These are phyloP conservation scores for Pygoscelis antarcticus DNA, from an alignment of 2,113 vertebrate genomes.

Conservation along the genomic window DNA sequence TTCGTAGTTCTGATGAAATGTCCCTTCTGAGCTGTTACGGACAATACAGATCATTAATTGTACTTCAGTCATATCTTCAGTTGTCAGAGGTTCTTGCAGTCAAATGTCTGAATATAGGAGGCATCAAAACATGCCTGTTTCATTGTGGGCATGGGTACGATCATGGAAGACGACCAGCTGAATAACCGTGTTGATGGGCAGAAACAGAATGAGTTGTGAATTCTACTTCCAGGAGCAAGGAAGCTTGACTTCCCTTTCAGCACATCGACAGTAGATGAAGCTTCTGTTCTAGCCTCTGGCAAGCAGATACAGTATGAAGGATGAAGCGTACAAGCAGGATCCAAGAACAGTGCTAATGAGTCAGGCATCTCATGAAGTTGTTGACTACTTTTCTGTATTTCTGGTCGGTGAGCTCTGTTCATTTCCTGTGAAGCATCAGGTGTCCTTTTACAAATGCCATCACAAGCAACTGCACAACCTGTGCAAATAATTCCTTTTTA, in stretches of 20 bases:
- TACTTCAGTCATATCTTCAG: neutral
- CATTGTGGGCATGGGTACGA: rapidly evolving
- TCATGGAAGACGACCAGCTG: neutral
- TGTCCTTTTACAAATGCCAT: neutral
- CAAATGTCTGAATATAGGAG: neutral
- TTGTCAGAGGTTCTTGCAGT: neutral
- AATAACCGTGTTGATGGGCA: neutral
- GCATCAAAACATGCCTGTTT: neutral
- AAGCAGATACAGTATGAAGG: neutral
- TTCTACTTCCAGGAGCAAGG: neutral
- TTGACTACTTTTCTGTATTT: neutral
- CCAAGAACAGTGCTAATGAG: neutral
- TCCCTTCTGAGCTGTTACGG: neutral
- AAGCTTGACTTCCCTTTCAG: neutral
- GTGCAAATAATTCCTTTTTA: neutral
- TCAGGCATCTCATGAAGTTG: neutral
- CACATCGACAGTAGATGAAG: neutral
- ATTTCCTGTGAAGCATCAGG: neutral
- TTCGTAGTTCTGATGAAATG: neutral
- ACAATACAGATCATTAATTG: neutral
- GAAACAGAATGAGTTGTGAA: neutral
- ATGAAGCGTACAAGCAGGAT: neutral
- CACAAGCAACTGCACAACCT: neutral
- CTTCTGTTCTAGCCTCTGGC: neutral
- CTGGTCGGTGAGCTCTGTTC: neutral